phyloP scores from a whole-genome alignment of 1,140 invertebrate genomes.

The Patella vulgata region DNA sequence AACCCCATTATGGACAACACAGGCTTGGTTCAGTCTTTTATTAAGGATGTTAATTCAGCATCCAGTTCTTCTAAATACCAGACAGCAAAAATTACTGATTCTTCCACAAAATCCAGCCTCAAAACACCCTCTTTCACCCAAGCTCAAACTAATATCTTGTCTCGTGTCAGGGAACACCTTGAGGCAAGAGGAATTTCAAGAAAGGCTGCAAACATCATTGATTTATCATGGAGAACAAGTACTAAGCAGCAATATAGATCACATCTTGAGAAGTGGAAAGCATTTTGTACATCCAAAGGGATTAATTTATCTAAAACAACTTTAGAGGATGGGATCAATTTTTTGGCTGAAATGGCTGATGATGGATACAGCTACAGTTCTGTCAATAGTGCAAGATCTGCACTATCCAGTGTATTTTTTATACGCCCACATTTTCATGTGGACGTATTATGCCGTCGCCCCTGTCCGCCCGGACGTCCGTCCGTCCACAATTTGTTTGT shows the following conservation, averaged over 20 bases:
- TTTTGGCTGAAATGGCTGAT: conserved; percentile 15
- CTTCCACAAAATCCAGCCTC: conserved; percentile 2
- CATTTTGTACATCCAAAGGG: conserved; percentile 10
- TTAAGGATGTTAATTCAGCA: too few relatives aligned
- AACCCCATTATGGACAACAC: conserved; percentile 26
- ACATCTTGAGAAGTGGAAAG: conserved; percentile 26
- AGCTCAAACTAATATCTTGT: conserved; percentile 21
- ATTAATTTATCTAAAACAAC: conserved; percentile 13
- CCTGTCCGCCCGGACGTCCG: too few relatives aligned
- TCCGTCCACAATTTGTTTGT: too few relatives aligned
- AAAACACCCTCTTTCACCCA: conserved; percentile 17
- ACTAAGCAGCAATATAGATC: conserved; percentile 26
- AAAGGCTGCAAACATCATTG: conserved; percentile 21
- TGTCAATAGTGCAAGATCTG: conserved; percentile 20
- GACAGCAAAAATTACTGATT: conserved; percentile 4
- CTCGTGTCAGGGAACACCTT: conserved; percentile 21
- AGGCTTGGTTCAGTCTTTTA: too few relatives aligned
- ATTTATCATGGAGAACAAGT: conserved; percentile 16
- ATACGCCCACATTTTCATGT: too few relatives aligned
- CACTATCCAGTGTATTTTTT: conserved; percentile 15
- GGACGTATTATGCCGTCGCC: too few relatives aligned
- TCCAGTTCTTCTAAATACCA: too few relatives aligned
- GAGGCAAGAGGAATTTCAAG: conserved; percentile 15
- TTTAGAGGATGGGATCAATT: conserved; percentile 17
- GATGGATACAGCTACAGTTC: conserved; percentile 15